Evolutionary conservation across 2,797 vertebrate genomes (phyloP).

Genomic region (Onychomys leucogaster): DNA sequence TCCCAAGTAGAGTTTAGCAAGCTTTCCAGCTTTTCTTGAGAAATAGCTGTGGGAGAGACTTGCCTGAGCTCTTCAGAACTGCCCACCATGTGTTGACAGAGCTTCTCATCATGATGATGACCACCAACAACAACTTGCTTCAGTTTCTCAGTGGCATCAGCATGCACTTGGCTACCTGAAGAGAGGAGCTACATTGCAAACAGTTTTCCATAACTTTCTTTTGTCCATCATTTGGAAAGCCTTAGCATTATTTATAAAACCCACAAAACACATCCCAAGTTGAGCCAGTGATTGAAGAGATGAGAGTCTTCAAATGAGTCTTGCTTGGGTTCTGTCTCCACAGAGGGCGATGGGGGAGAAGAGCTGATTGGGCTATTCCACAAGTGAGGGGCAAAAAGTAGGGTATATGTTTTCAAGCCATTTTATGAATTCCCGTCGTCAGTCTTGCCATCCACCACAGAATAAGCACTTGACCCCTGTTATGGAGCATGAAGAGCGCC

Average conservation of each 20-base stretch:
- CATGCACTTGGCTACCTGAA: background rate
- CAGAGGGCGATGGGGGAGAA: background rate
- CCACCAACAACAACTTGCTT: background rate
- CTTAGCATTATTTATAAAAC: constrained; percentile 43
- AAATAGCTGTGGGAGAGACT: background rate
- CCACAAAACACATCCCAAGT: background rate
- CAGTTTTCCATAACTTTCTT: background rate
- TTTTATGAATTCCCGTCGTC: constrained; percentile 5
- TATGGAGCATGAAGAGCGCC: background rate
- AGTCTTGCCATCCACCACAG: background rate
- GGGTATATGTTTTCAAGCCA: background rate
- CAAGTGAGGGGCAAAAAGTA: constrained; percentile 14
- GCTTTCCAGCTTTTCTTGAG: background rate
- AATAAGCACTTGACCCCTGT: background rate
- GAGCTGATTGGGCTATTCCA: background rate
- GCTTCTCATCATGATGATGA: background rate
- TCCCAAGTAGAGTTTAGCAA: background rate
- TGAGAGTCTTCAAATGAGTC: background rate
- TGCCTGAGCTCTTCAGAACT: background rate
- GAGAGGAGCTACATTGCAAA: background rate
- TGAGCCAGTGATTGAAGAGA: background rate
- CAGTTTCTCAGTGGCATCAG: background rate
- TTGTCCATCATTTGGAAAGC: background rate
- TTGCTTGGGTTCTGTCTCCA: background rate
- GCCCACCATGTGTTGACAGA: background rate